Conservation (phyloP, 2,888 invertebrate genomes). For the Torymus auratus region DNA sequence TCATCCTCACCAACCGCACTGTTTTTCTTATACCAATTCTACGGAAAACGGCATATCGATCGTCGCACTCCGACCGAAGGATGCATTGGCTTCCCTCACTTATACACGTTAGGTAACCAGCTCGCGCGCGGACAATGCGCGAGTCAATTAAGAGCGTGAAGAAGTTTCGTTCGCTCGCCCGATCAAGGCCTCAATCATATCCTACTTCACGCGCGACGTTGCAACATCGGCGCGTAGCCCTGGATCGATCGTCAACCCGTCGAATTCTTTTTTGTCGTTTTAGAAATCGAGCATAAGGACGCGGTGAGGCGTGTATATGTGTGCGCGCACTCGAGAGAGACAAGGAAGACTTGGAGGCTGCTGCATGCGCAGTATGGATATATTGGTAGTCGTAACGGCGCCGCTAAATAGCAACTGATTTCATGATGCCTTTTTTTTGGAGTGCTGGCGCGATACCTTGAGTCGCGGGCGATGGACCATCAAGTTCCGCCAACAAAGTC, state of each 20-base stretch:
- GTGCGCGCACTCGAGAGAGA: conserved; percentile 56
- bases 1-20: too few relatives aligned
- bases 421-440: conserved; percentile 17
- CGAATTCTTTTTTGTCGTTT: conserved; percentile 67
- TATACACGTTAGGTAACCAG: conserved; percentile 39
- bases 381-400: conserved; percentile 11
- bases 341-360: conserved; percentile 53
- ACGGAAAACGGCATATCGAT: too few relatives aligned
- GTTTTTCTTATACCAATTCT: too few relatives aligned
- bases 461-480: conserved; percentile 61
- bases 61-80: not conserved
- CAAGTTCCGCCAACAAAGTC: conserved; percentile 62
- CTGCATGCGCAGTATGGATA: not conserved
- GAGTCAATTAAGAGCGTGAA: conserved; percentile 54
- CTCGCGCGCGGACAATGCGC: conserved; percentile 32
- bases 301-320: not conserved
- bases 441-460: conserved; percentile 57
- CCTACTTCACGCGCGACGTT: conserved; percentile 54
- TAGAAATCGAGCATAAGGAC: conserved; percentile 75
- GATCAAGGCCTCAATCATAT: conserved; percentile 67
- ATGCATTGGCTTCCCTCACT: conserved; percentile 5
- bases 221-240: conserved; percentile 63
- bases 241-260: conserved; percentile 65
- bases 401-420: conserved; percentile 25
- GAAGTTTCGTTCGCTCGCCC: conserved; percentile 64